These are phyloP conservation scores for Siniperca knerii DNA, from an alignment of 2,113 vertebrate species.

Conservation along the genomic window DNA sequence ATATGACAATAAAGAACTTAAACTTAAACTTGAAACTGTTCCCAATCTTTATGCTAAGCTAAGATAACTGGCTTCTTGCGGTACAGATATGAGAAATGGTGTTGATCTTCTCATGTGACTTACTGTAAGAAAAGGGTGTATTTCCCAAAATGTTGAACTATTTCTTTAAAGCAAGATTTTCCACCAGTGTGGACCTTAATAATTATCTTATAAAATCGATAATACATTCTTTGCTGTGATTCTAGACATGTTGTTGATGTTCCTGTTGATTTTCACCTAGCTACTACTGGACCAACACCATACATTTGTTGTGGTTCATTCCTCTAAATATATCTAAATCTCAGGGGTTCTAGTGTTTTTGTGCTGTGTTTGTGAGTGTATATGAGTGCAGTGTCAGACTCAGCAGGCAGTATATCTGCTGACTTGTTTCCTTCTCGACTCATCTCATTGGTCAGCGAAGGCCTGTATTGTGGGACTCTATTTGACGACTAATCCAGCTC, in stretches of 20 bases:
- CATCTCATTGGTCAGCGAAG: conserved; percentile 58
- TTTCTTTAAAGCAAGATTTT: too few species aligned
- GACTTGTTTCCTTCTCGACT: conserved; percentile 55
- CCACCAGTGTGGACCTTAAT: too few species aligned
- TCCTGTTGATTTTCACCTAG: too few species aligned
- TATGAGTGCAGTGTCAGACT: neutral
- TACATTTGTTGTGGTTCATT: neutral
- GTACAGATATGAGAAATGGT: too few species aligned
- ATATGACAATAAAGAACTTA: too few species aligned
- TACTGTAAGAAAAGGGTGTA: too few species aligned
- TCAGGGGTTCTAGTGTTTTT: neutral
- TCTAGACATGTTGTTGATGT: neutral
- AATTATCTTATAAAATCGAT: too few species aligned
- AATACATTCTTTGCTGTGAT: neutral
- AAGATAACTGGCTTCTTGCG: too few species aligned
- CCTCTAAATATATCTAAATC: neutral
- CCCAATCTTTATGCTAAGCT: too few species aligned
- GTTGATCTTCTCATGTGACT: too few species aligned
- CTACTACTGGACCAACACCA: neutral
- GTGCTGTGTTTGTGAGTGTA: neutral
- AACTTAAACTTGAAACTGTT: too few species aligned
- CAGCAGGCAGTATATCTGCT: conserved; percentile 42
- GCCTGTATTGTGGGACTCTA: conserved; percentile 25
- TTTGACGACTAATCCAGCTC: conserved; percentile 47
- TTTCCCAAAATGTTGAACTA: too few species aligned